phyloP scores from a whole-genome alignment of 1,140 invertebrate genomes.

The Drosophila lacteicornis region DNA sequence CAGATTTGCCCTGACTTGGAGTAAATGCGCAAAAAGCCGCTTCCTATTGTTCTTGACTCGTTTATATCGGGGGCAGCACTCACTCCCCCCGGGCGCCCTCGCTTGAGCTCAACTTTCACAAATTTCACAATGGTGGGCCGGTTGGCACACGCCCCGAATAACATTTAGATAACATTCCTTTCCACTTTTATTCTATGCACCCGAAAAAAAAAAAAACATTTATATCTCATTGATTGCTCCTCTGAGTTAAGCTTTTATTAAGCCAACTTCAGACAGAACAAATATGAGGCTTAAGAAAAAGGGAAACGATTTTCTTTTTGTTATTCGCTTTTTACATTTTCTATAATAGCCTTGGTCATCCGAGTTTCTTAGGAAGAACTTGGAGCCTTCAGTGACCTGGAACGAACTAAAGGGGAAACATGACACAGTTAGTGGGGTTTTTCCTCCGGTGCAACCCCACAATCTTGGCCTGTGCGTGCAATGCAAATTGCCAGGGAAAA shows the following conservation, averaged over 20 bases:
- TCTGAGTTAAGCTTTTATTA: background rate
- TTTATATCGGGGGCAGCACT: conserved; percentile 21
- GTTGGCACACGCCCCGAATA: conserved; percentile 41
- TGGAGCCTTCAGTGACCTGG: background rate
- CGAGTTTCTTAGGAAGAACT: no score
- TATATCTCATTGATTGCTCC: background rate
- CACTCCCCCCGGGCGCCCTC: background rate
- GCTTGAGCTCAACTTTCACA: conserved; percentile 20
- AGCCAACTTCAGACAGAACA: background rate
- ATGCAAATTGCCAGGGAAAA: conserved; percentile 79
- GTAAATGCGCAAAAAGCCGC: conserved; percentile 49
- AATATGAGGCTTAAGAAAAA: background rate
- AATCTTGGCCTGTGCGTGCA: conserved; percentile 48
- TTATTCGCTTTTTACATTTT: background rate
- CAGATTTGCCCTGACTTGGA: conserved; percentile 47
- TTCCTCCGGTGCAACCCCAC: conserved; percentile 15
- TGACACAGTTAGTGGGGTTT: background rate
- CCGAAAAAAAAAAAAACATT: conserved; percentile 10
- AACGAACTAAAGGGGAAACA: background rate
- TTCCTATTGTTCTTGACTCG: conserved; percentile 54
- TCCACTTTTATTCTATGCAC: conserved; percentile 26
- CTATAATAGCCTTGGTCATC: background rate
- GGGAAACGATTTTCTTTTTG: background rate
- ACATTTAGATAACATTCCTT: conserved; percentile 61
- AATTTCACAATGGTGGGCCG: conserved; percentile 46